Evolutionary conservation across 2,888 invertebrate genomes (phyloP), one percentile per base, ranked within the genome.

Genomic region (Altica lythri): DNA sequence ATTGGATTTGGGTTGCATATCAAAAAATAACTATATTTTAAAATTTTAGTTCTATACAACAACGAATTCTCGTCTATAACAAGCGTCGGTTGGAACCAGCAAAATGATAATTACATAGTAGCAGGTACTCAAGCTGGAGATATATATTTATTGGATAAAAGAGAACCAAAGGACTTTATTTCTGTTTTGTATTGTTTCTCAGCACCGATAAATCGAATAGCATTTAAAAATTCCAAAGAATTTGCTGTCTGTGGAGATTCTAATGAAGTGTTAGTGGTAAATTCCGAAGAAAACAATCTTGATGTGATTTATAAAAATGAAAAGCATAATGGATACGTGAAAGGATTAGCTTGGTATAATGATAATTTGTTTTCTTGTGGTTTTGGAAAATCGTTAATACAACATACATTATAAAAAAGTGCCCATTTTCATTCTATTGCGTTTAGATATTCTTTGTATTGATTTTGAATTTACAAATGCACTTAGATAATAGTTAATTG

Each of bases 281-380:
- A 80, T 62, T 69, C 66, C 40, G 64, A 70, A 46, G 65, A 71
- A 22, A 68, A 71, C 25, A 62, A 73, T 29, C 67, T 76, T 25
- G 64, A 70, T 47, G 61, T 66, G 12, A 57, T 78, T 54, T 81
- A 80, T 62, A 72, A 74, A 57, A 77, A 78, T 65, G 67, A 72
- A 14, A 65, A 72, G 16, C 84, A 85, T 66, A 64, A 54, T 14
- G 81, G 80, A 62, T 79, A 81, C 68, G 82, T 83, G 8, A 77
- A 81, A 56, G 83, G 81, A 29, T 63, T 85, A 10, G 75, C 80
- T 2, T 85, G 84, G 84, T 68, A 78, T 30, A 71, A 75, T 35
- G 70, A 73, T 45, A 54, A 22, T 16, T 75, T 85, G 50, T 79
- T 79, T 60, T 80, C 83, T 2, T 84, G 84, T 72, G 81, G 82